These are phyloP conservation scores for Schlechtendalia chinensis DNA, from an alignment of 1,140 invertebrate species.

Conservation along the genomic window DNA sequence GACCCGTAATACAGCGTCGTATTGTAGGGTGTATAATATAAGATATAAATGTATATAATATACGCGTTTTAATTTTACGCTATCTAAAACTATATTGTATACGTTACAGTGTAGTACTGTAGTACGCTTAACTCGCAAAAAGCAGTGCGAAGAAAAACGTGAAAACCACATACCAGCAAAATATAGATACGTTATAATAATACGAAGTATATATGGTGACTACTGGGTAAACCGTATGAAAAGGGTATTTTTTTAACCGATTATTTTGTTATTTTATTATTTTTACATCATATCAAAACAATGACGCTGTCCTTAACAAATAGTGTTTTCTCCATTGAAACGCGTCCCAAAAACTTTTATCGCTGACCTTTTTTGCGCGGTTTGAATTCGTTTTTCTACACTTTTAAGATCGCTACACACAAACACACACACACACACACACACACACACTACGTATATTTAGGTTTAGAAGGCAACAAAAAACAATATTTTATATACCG, in stretches of 20 bases:
- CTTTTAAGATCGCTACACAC: neutral
- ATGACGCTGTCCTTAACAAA: conserved; percentile 20
- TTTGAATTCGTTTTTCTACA: conserved; percentile 6
- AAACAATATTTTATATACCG: conserved; percentile 15
- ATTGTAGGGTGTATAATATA: no score
- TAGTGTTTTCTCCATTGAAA: neutral
- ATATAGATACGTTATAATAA: neutral
- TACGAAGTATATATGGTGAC: no score
- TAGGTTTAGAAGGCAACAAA: neutral
- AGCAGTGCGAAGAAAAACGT: conserved; percentile 1
- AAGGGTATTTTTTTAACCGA: neutral
- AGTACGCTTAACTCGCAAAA: no score
- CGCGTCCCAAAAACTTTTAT: conserved; percentile 3
- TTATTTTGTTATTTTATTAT: conserved; percentile 33
- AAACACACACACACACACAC: no score
- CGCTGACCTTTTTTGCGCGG: neutral
- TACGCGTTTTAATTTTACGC: neutral
- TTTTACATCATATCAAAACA: conserved; percentile 26
- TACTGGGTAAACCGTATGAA: neutral
- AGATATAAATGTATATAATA: no score
- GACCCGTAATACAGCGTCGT: no score
- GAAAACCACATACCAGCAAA: neutral
- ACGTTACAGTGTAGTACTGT: neutral
- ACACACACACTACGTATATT: no score
- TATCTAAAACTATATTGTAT: neutral